Evolutionary conservation across 2,113 vertebrate genomes (phyloP), one percentile per base, ranked within the genome.

Genomic region (Leucoraja erinaceus): DNA sequence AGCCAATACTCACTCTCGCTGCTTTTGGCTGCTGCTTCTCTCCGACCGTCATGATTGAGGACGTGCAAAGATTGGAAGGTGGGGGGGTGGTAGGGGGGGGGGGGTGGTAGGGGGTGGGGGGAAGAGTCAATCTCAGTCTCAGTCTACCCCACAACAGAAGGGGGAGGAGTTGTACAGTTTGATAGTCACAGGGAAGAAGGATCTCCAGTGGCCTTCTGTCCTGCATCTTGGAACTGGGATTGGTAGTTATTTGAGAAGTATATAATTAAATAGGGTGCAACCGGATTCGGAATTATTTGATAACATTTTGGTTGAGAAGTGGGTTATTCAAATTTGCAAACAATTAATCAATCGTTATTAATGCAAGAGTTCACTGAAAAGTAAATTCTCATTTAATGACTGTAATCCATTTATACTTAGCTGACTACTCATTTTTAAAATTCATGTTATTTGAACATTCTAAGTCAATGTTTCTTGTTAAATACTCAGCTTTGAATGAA

Each of bases 401-500:
- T 47, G 56, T n/a, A 33, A 28, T 74, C 90, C 61, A 88, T 88
- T 88, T 88, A 31, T 33, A 14, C 59, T 66, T 33, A 63, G 81
- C 11, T 59, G 16, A 31, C n/a, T 66, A 16, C 28, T n/a, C 12
- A 63, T 4, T 88, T 88, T 86, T 63, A 16, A 88, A 88, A n/a
- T 18, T 31, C 59, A 63, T 18, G 59, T 31, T 63, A 88, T 63
- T 88, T 88, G 5, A 63, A 31, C 61, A n/a, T 61, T 2, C 14
- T 88, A 18, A 61, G 28, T 88, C 59, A 88, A 66, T 88, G 59
- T n/a, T 88, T 63, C 83, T 86, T 61, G 25, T 88, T 88, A 88
- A 88, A 91, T 28, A 18, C 38, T 91, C 66, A 72, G 8, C 22
- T 47, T 47, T 91, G 66, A 91, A 91, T 20, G 31, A 28, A 68